Conservation (phyloP, 2,888 invertebrate genomes). For the Norana najaformis region DNA sequence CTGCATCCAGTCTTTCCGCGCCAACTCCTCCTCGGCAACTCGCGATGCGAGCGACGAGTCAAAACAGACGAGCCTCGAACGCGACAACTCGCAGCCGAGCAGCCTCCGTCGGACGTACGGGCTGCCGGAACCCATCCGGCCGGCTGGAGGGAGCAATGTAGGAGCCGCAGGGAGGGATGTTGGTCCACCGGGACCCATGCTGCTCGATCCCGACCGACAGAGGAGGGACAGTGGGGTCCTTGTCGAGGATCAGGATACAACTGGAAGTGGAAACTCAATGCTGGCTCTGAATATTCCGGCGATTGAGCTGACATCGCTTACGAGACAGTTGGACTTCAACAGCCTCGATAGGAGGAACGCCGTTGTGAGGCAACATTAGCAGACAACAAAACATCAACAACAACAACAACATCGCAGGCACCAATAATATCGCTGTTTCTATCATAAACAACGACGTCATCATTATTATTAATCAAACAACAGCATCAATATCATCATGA, state of each 20-base stretch:
- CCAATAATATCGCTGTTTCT: background rate
- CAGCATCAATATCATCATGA: background rate
- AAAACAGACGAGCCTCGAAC: background rate
- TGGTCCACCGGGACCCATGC: background rate
- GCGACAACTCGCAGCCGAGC: background rate
- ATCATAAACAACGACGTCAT: background rate
- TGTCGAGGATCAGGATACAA: constrained; percentile 35
- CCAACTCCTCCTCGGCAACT: background rate
- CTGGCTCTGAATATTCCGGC: background rate
- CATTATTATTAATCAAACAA: background rate
- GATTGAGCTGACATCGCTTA: background rate
- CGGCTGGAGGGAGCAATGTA: background rate
- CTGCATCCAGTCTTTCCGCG: background rate
- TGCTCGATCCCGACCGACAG: constrained; percentile 29
- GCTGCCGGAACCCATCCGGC: background rate
- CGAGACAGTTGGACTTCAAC: background rate
- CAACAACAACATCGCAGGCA: background rate
- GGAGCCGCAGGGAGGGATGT: background rate
- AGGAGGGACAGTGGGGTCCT: constrained; percentile 38
- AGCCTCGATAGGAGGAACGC: background rate
- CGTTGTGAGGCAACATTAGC: background rate
- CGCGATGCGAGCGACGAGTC: constrained; percentile 18
- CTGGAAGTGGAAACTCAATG: constrained; percentile 20
- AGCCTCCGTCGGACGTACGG: background rate
- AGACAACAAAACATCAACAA: background rate